These are phyloP conservation scores for Oryzias javanicus DNA, from an alignment of 2,113 vertebrate species.

Conservation along the genomic window DNA sequence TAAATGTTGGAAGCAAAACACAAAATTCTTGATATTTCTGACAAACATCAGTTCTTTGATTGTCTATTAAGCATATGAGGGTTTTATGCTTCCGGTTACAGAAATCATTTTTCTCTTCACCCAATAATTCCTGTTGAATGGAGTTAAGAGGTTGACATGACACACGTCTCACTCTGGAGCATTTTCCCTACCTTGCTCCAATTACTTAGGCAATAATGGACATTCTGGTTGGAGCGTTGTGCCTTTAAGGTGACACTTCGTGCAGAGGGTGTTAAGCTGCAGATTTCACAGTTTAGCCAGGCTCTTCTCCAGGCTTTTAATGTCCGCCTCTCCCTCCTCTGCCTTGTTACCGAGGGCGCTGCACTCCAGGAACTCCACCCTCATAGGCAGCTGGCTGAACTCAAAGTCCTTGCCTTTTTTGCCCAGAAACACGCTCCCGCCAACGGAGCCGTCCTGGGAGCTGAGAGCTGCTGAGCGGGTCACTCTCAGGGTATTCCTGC, in stretches of 20 bases:
- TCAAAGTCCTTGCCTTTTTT: constrained; percentile 95
- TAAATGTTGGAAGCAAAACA: not conserved
- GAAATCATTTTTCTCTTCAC: constrained; percentile 10
- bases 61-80: not conserved
- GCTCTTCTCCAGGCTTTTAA: constrained; percentile 83
- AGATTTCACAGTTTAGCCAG: constrained; percentile 82
- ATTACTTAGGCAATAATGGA: constrained; percentile 9
- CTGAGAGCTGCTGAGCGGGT: constrained; percentile 90
- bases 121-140: constrained; percentile 7
- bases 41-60: constrained; percentile 3
- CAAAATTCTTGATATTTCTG: constrained; percentile 8
- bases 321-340: constrained; percentile 78
- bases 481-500: constrained; percentile 90
- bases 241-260: constrained; percentile 14
- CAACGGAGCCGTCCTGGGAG: constrained; percentile 84
- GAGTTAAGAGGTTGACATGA: not conserved
- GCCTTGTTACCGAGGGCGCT: constrained; percentile 85
- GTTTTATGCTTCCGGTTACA: constrained; percentile 4
- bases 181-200: not conserved
- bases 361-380: constrained; percentile 93
- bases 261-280: not conserved
- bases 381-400: constrained; percentile 89
- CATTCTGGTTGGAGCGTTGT: constrained; percentile 17
- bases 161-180: not conserved
- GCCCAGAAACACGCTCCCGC: constrained; percentile 81